These are phyloP conservation scores for Propithecus deckenii DNA, from an alignment of 2,797 vertebrate genomes.

Conservation along the genomic window DNA sequence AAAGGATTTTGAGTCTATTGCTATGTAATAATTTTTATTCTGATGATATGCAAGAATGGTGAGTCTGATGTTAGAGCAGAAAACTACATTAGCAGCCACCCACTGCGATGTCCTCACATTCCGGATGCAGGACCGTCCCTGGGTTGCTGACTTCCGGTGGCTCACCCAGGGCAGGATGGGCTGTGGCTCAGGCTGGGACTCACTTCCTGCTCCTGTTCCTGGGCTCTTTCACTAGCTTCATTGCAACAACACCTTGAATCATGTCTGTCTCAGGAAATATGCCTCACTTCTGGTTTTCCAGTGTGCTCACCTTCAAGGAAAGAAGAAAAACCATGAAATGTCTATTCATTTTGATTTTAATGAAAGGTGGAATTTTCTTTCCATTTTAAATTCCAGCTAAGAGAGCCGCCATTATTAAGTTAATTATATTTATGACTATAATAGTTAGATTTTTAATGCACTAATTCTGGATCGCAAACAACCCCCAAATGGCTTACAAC, in stretches of 20 bases:
- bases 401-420: not conserved
- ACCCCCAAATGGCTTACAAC: not conserved
- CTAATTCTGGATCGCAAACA: not conserved
- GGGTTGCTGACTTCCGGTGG: not conserved
- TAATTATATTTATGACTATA: not conserved
- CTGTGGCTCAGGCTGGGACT: not conserved
- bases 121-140: not conserved
- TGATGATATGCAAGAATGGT: not conserved
- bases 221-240: not conserved
- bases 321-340: not conserved
- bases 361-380: not conserved
- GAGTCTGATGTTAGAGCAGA: not conserved
- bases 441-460: not conserved
- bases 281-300: not conserved
- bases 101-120: not conserved
- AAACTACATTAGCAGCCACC: not conserved
- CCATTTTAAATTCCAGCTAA: conserved; percentile 8
- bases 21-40: not conserved
- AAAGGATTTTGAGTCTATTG: not conserved
- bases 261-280: not conserved
- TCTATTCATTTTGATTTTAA: not conserved
- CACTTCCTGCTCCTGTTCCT: not conserved
- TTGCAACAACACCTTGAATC: not conserved
- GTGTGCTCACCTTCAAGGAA: not conserved
- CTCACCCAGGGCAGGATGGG: not conserved